Evolutionary conservation across 2,888 invertebrate species (phyloP).

Genomic region (Deilephila elpenor): DNA sequence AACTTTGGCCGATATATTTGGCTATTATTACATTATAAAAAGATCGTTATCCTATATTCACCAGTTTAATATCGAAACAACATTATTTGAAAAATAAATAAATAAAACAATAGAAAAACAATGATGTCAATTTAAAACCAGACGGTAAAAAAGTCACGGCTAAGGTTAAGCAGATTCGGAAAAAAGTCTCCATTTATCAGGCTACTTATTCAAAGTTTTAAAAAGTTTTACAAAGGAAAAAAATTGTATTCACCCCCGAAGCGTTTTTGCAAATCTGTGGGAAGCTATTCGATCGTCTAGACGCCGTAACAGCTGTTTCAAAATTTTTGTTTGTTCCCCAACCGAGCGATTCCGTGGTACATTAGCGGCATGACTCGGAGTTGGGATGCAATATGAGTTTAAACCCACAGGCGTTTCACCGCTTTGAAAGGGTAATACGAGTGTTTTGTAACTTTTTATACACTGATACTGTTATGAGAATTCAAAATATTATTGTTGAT

Average conservation of each 20-base stretch:
- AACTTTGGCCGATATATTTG: too few species aligned
- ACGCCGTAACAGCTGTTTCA: background rate
- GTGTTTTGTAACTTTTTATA: too few species aligned
- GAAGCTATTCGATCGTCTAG: conserved; percentile 1
- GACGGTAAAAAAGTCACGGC: background rate
- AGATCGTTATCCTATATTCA: too few species aligned
- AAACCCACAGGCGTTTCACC: background rate
- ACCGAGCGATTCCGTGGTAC: background rate
- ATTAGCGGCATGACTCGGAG: too few species aligned
- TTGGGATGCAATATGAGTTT: background rate
- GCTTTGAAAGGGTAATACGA: too few species aligned
- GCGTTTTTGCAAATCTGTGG: background rate
- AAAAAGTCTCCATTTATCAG: background rate
- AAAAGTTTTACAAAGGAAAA: background rate
- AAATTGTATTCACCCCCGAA: background rate
- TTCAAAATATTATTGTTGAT: too few species aligned
- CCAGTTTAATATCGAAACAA: too few species aligned
- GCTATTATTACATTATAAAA: too few species aligned
- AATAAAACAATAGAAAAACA: too few species aligned
- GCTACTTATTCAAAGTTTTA: background rate
- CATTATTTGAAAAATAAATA: too few species aligned
- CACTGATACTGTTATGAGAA: too few species aligned
- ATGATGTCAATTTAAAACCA: background rate
- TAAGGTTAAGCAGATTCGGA: background rate
- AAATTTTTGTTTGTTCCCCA: conserved; percentile 2